Percentiles rank a stretch among this genome's conserved stretches.
phyloP scores from a whole-genome alignment of 1,140 invertebrate species.

The Brachionus plicatilis region DNA sequence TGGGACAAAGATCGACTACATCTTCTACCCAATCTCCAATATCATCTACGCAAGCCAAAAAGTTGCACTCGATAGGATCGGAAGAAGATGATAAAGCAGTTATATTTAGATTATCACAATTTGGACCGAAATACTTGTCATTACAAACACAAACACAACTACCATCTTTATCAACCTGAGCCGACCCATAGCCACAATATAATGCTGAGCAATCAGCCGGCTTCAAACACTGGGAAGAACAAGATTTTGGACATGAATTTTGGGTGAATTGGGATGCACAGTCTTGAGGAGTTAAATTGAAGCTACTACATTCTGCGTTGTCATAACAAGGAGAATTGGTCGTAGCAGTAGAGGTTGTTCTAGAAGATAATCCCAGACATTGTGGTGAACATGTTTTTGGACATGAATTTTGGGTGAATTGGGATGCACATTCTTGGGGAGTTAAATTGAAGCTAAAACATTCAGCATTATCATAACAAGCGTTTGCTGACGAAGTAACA shows the following conservation, averaged over 20 bases:
- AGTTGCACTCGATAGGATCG: background rate
- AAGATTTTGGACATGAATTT: background rate
- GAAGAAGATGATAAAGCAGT: background rate
- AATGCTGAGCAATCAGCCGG: background rate
- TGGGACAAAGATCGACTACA: background rate
- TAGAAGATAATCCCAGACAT: background rate
- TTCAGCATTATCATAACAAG: background rate
- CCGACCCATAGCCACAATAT: background rate
- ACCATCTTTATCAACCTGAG: background rate
- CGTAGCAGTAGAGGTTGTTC: background rate
- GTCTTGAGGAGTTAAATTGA: background rate
- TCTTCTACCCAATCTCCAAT: no score
- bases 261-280: background rate
- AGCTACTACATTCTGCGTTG: background rate
- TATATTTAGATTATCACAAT: background rate
- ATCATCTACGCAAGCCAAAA: background rate
- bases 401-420: background rate
- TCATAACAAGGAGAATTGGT: background rate
- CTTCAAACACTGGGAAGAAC: background rate
- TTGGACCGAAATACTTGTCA: background rate
- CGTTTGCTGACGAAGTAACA: background rate
- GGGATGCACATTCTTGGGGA: background rate
- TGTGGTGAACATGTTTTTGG: background rate
- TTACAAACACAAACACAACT: background rate
- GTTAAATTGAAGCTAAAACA: background rate